Evolutionary conservation across 1,140 invertebrate species (phyloP).

Genomic region (Drosophila leontia): DNA sequence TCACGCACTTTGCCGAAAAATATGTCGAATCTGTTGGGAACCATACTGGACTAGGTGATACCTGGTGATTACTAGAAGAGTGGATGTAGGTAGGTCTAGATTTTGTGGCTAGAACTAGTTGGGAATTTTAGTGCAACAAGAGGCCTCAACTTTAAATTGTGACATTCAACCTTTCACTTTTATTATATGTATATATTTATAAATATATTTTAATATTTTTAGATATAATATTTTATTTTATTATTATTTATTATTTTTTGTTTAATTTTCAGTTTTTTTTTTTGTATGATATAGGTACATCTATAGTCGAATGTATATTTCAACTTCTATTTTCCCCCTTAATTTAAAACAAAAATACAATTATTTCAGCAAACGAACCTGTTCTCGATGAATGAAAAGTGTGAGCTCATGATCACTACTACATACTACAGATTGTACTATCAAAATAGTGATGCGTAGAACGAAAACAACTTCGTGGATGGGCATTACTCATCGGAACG

Average conservation of each 20-base stretch:
- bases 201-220: no score
- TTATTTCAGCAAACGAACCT: constrained; percentile 13
- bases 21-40: not conserved
- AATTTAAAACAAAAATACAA: not conserved
- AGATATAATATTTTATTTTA: no score
- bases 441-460: constrained; percentile 12
- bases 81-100: no score
- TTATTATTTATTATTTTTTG: no score
- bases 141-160: no score
- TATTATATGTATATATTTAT: no score
- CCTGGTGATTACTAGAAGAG: not conserved
- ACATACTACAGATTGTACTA: constrained; percentile 1
- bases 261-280: no score
- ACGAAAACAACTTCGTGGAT: constrained; percentile 11
- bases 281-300: no score
- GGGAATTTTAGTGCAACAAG: no score
- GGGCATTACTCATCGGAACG: constrained; percentile 7
- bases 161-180: no score
- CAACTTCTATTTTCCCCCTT: not conserved
- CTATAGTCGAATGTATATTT: not conserved
- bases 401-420: constrained; percentile 5
- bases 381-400: constrained; percentile 11
- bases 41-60: constrained; percentile 1
- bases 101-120: no score
- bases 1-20: constrained; percentile 39